Evolutionary conservation across 2,113 vertebrate species (phyloP).

Genomic region (Tychaedon coryphoeus): DNA sequence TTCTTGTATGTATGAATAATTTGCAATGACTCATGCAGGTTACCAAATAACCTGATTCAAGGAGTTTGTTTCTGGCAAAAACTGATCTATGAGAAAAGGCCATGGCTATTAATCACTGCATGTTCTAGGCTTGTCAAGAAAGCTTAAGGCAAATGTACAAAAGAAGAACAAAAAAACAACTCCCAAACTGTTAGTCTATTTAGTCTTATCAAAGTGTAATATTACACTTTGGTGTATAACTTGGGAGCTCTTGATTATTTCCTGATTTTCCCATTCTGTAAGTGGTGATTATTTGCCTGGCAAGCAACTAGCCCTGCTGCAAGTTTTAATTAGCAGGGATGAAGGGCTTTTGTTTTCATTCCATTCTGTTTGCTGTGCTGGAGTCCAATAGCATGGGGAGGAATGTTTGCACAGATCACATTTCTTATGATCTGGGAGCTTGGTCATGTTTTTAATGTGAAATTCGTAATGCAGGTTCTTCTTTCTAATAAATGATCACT

Average conservation of each 20-base stretch:
- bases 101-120: not conserved
- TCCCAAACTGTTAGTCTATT: not conserved
- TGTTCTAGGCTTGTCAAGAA: not conserved
- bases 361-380: not conserved
- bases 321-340: not conserved
- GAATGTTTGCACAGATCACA: not conserved
- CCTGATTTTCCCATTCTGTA: not conserved
- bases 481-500: not conserved
- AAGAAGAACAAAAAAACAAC: not conserved
- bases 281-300: not conserved
- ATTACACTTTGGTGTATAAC: not conserved
- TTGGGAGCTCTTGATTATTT: not conserved
- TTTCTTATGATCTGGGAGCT: not conserved
- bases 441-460: accelerated
- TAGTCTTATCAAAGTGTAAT: not conserved
- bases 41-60: not conserved
- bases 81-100: not conserved
- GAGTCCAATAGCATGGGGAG: not conserved
- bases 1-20: not conserved
- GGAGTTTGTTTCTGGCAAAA: not conserved
- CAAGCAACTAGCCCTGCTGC: not conserved
- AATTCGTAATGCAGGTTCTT: not conserved
- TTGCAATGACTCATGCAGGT: not conserved
- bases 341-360: not conserved
- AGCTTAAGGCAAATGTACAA: not conserved